These are phyloP conservation scores for Montifringilla adamsi DNA, from an alignment of 2,113 vertebrate genomes.

Conservation along the genomic window DNA sequence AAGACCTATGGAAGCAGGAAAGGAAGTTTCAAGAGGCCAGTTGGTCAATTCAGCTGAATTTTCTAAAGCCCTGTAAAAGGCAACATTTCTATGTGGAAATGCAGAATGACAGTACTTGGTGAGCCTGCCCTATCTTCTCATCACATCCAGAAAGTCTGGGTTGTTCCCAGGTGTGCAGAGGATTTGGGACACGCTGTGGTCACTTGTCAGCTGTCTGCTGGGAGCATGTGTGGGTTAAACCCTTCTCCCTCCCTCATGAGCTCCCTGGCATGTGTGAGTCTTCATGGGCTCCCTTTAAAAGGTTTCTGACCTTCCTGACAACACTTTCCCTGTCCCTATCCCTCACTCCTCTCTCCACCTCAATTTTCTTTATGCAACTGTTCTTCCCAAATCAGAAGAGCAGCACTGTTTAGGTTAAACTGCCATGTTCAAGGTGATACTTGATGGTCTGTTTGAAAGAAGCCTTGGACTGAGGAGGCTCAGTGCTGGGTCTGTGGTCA, in stretches of 20 bases:
- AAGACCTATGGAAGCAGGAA: background rate
- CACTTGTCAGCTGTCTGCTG: background rate
- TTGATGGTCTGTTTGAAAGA: background rate
- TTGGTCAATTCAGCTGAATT: background rate
- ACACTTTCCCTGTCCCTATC: accelerated
- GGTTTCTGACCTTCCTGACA: background rate
- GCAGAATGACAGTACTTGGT: background rate
- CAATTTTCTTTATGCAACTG: background rate
- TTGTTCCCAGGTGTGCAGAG: background rate
- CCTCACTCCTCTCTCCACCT: accelerated
- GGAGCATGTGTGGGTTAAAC: accelerated
- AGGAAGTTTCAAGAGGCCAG: background rate
- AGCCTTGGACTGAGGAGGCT: background rate
- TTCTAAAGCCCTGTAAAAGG: background rate
- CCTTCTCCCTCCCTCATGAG: background rate
- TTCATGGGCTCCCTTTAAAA: background rate
- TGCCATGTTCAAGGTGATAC: background rate
- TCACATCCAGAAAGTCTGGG: background rate
- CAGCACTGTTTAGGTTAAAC: background rate
- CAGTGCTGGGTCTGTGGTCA: accelerated
- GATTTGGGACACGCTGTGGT: background rate
- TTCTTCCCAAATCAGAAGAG: background rate
- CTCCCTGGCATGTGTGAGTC: background rate
- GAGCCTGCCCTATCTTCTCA: background rate
- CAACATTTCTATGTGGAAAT: background rate